Evolutionary conservation across 1,140 invertebrate genomes (phyloP).

Genomic region (Drosophila arizonae): DNA sequence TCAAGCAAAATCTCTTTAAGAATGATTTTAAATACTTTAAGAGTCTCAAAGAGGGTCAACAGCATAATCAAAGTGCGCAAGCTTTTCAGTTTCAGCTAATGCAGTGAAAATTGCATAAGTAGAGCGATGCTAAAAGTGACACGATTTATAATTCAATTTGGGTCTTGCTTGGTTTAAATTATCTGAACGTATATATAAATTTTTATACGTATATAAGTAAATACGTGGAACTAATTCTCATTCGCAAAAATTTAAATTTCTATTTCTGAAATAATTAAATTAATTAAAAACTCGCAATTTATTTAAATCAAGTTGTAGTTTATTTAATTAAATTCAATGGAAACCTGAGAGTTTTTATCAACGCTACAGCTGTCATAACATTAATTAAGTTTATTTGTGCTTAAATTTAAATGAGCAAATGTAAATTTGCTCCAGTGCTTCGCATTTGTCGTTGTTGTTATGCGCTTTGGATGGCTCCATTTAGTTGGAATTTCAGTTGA

Average conservation of each 20-base stretch:
- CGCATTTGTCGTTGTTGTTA: slow-evolving; percentile 17
- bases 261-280: too few species aligned
- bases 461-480: slow-evolving; percentile 33
- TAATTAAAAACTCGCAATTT: neutral
- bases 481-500: slow-evolving; percentile 49
- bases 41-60: too few species aligned
- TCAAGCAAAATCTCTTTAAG: too few species aligned
- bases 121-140: too few species aligned
- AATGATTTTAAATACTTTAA: too few species aligned
- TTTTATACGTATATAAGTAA: neutral
- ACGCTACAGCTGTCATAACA: slow-evolving; percentile 3
- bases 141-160: too few species aligned
- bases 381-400: neutral
- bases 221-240: too few species aligned
- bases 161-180: too few species aligned
- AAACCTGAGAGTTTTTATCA: neutral
- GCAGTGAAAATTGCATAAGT: too few species aligned
- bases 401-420: neutral
- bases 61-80: too few species aligned
- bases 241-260: too few species aligned
- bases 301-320: neutral
- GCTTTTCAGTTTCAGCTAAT: too few species aligned
- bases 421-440: neutral
- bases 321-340: neutral
- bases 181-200: neutral